Evolutionary conservation across 2,797 vertebrate species (phyloP), one percentile per base, ranked within the genome.

Genomic region (Sebastes kiyomatsui): DNA sequence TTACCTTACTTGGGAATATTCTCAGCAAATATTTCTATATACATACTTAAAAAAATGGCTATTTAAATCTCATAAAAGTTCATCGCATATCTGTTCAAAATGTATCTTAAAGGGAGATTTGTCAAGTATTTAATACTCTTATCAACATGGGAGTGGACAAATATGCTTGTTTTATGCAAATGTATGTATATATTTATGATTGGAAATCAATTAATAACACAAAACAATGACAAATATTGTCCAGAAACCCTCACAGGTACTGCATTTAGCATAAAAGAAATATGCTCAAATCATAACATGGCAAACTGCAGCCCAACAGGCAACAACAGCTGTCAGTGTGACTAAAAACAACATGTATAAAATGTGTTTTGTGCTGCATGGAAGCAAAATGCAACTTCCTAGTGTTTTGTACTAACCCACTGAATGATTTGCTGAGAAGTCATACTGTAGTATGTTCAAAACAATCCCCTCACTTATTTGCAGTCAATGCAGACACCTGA

Each of bases 221-320:
- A 38, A 38, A 38, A 0, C 0, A 0, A 14, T 38, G 35, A 38
- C 13, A 38, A 0, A 38, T 38, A 14, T 38, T 38, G 35, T 38
- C 35, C 35, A 38, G 35, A 38, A 38, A 14, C 35, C 35, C 0
- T 38, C 35, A 38, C 0, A 38, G 0, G 35, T 38, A 38, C 35
- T 38, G 35, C 35, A 38, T 38, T 38, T 38, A 38, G 13, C 35
- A 38, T 38, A 38, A 38, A 38, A 38, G 33, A 14, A 38, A 38
- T 38, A 14, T 38, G 13, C 35, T 38, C 35, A 35, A 35, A 35
- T 38, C 5, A 38, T 38, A 38, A 38, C 35, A 38, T 38, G 35
- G 35, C 35, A 38, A 38, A 38, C 35, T 38, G 38, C 38, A 42
- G 38, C 6, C 38, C 38, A 42, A 16, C 14, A 42, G 38, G 1